Evolutionary conservation across 30 jellyfish, hydroid and myxozoan species (phyloP).

Genomic region (Cassiopea xamachana): DNA sequence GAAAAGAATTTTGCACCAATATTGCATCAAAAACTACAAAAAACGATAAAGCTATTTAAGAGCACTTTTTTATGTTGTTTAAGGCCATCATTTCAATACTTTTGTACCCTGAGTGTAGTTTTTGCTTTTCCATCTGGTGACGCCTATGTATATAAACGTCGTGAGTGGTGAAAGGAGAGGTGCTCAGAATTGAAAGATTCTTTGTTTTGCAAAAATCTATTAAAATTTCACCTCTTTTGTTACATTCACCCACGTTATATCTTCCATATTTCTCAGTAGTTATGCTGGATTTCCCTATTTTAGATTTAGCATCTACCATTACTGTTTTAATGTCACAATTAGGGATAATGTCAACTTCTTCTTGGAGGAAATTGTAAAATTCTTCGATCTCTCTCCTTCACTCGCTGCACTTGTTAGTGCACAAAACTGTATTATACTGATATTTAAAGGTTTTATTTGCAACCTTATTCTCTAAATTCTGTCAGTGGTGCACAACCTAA

Average conservation of each 20-base stretch:
- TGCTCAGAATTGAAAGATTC: neutral
- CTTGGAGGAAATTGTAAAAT: neutral
- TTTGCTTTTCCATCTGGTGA: slow-evolving; percentile 4
- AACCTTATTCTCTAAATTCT: neutral
- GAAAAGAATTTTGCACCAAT: too few relatives aligned
- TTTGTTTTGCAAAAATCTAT: slow-evolving; percentile 3
- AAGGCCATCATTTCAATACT: too few relatives aligned
- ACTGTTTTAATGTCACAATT: neutral
- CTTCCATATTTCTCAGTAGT: neutral
- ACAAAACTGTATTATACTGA: neutral
- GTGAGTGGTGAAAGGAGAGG: slow-evolving; percentile 1
- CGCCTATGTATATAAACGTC: neutral
- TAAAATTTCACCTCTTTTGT: neutral
- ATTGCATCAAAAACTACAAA: too few relatives aligned
- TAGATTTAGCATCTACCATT: neutral
- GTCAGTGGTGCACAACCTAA: too few relatives aligned
- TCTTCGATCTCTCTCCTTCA: neutral
- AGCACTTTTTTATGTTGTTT: too few relatives aligned
- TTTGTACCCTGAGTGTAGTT: neutral
- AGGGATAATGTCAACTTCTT: neutral
- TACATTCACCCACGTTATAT: neutral
- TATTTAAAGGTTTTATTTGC: neutral
- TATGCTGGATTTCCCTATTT: neutral
- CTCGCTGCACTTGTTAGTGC: neutral
- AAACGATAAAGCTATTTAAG: too few relatives aligned